Base-by-base conservation (phyloP, 2,113 vertebrate genomes). In the Girardinichthys multiradiatus region DNA sequence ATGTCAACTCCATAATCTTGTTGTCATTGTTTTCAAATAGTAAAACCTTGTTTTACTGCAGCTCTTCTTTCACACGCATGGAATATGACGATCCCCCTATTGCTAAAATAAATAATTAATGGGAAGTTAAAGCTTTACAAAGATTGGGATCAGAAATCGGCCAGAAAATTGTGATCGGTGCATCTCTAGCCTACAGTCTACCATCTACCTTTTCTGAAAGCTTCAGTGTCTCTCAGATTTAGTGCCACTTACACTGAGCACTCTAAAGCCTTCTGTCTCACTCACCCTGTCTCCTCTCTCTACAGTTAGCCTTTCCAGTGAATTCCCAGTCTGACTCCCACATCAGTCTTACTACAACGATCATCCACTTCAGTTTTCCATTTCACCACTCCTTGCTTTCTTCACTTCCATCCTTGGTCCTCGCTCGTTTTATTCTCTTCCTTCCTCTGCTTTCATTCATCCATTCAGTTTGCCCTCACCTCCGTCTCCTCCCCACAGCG, bases 161-260 rank as follows among this genome's bases (percentile, higher is more conserved):
- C 42, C 17, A 19, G 14, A 45, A 45, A 45, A 45, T 45, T 19
- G 42, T 4, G 42, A 45, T 19, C n/a, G n/a, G n/a, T n/a, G n/a
- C n/a, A n/a, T n/a, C 19, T 45, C 17, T 45, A 45, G 15, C 14
- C 42, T 14, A n/a, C 2, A 48, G 15, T 27, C 33, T 48, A 7
- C 45, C 30, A 29, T 51, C 39, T 28, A 39, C 9, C 21, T 60
- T 39, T 62, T 35, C 35, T 68, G 65, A 57, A 67, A 35, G 60
- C 64, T 57, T 74, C 70, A 60, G 45, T 57, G 30, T 24, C 59
- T 73, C 27, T 62, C 64, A 42, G 26, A 17, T 60, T 24, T 68
- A 68, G 68, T 71, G 58, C 42, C 58, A 70, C 42, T 72, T 66
- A 24, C 24, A 17, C 67, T 62, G 30, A 59, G 64, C 58, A 72